phyloP scores from a whole-genome alignment of 2,797 vertebrate species.

The Alauda arvensis region DNA sequence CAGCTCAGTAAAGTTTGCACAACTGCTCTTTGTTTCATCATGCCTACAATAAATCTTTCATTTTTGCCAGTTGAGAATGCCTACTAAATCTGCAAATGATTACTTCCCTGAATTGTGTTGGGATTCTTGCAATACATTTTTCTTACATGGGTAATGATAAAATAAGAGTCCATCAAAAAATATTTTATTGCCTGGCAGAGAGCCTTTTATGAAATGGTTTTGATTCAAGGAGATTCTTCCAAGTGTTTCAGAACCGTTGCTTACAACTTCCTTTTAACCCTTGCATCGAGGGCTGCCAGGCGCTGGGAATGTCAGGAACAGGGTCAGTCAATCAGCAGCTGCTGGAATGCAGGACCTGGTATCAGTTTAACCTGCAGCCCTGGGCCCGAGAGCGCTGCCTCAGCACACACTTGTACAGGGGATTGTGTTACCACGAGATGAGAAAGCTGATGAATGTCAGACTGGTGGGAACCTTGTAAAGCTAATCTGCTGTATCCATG shows the following conservation, averaged over 20 bases:
- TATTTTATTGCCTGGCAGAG: constrained; percentile 55
- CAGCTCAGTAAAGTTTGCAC: constrained; percentile 72
- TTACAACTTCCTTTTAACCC: constrained; percentile 64
- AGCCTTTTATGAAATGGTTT: constrained; percentile 57
- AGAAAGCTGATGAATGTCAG: constrained; percentile 45
- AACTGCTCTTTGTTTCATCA: constrained; percentile 76
- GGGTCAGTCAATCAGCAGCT: background rate
- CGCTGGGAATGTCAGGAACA: background rate
- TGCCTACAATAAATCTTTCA: constrained; percentile 77
- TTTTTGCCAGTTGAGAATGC: constrained; percentile 67
- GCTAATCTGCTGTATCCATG: constrained; percentile 51
- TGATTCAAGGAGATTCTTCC: constrained; percentile 57
- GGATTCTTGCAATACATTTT: constrained; percentile 66
- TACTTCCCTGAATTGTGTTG: constrained; percentile 61
- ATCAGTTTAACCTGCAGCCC: constrained; percentile 35
- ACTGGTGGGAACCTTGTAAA: constrained; percentile 56
- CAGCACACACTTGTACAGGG: background rate
- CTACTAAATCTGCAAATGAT: constrained; percentile 76
- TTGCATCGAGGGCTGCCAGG: constrained; percentile 38
- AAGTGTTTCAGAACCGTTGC: constrained; percentile 33
- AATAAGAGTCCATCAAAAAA: constrained; percentile 56
- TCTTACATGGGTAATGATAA: constrained; percentile 67
- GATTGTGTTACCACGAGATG: constrained; percentile 40
- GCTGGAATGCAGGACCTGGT: background rate
- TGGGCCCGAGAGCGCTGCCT: background rate